Evolutionary conservation across 2,888 invertebrate species (phyloP), one percentile per base, ranked within the genome.

Genomic region (Phanerotoma sp.): DNA sequence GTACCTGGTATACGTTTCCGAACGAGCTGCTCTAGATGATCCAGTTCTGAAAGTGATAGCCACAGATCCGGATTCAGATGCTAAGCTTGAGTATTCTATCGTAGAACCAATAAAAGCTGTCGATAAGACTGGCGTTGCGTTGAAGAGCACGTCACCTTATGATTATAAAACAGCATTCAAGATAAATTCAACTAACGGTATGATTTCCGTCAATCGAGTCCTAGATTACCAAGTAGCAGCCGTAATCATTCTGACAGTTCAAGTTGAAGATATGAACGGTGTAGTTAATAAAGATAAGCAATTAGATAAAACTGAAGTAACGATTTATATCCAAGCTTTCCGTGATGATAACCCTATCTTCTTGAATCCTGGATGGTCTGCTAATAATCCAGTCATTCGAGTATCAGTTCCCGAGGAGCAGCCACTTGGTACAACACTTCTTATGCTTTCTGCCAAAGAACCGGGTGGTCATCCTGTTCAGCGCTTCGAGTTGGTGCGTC

Each of bases 331-430:
- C 22, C 88, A 90, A 70, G 88, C 89, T 0, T 87, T 86, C 69
- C 85, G 86, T 59, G 88, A 89, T 63, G 85, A 87, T 65, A 87
- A 88, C 74, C 89, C 91, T 1, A 82, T 87, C 25, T 89, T 91
- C 62, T 83, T 84, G 2, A 85, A 88, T 62, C 72, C 84, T n/a
- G 86, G 87, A 2, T 91, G 91, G 91, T 85, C 84, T 0, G 84
- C 83, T 22, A 83, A 85, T 0, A 85, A 85, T 61, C 87, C 89
- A 0, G 78, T 84, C 0, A 85, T 91, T 25, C 81, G 83, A 47
- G 80, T 87, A 2, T 82, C 81, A 53, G 80, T 91, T 6, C 86
- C 86, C 54, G 91, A 92, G 74, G 91, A 91, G 71, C 85, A 88
- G 69, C 87, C 88, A 0, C 81, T 89, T 15, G 89, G 88, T 1